A percentile compares a stretch with the other conserved stretches of the same genome.
These are phyloP conservation scores for Amblyjoppa fuscipennis DNA, from an alignment of 2,888 invertebrate genomes.

Conservation along the genomic window DNA sequence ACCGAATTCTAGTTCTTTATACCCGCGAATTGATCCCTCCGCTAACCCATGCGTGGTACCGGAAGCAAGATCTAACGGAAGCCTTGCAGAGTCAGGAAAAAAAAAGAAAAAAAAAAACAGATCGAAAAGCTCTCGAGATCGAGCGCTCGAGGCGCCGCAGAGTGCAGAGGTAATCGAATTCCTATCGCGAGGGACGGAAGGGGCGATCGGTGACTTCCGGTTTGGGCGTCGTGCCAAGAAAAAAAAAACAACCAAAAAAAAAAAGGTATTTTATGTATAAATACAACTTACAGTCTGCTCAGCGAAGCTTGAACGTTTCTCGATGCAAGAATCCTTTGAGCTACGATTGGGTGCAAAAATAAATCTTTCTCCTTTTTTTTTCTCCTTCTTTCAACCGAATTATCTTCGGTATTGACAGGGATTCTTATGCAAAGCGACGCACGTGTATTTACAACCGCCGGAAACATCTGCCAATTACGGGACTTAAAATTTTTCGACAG, in stretches of 20 bases:
- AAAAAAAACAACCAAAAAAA: conserved; percentile 47
- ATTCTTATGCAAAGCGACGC: not conserved
- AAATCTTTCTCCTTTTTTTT: not conserved
- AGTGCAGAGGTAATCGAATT: conserved; percentile 55
- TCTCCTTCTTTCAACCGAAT: not conserved
- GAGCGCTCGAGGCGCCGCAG: conserved; percentile 21
- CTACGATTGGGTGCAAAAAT: too few species aligned
- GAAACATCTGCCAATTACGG: not conserved
- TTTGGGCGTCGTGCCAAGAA: conserved; percentile 63
- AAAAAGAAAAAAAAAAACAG: not conserved
- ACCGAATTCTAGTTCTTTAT: not conserved
- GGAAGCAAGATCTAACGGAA: conserved; percentile 4
- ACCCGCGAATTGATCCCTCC: not conserved
- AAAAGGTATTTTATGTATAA: not conserved
- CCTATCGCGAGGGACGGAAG: conserved; percentile 41
- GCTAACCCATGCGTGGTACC: not conserved
- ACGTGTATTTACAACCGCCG: not conserved
- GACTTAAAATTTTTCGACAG: not conserved
- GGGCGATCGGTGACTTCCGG: conserved; percentile 67
- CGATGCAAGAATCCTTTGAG: not conserved
- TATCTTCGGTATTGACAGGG: not conserved
- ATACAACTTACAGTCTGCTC: not conserved
- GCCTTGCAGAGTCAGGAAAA: conserved; percentile 20
- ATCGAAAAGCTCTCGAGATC: conserved; percentile 2
- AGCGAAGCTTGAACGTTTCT: not conserved